Conservation (phyloP, 2,888 invertebrate species). For the Sesia apiformis region DNA sequence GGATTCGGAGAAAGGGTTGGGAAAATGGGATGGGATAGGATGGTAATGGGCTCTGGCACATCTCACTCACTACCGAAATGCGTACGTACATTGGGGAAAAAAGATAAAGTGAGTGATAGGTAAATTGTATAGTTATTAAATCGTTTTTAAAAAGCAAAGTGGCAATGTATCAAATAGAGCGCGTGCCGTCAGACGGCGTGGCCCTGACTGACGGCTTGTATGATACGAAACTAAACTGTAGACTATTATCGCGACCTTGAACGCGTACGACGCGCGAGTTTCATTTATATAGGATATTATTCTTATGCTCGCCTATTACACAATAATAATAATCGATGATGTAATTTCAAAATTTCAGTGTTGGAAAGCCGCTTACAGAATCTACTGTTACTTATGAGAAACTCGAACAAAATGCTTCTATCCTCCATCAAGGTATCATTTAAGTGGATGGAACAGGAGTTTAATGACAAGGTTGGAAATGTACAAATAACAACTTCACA, state of each 20-base stretch:
- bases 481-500: neutral
- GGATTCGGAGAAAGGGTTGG: no score
- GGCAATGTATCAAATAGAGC: no score
- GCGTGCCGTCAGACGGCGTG: no score
- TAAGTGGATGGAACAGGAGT: slow-evolving; percentile 22
- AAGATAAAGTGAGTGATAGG: no score
- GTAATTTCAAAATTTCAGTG: slow-evolving; percentile 17
- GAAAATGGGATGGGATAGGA: no score
- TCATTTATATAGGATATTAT: neutral
- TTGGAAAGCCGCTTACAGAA: slow-evolving; percentile 33
- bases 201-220: no score
- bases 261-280: neutral
- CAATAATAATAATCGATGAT: neutral
- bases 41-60: no score
- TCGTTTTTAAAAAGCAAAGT: no score
- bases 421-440: slow-evolving; percentile 24
- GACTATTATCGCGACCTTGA: neutral
- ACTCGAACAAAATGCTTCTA: slow-evolving; percentile 13
- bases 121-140: no score
- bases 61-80: no score
- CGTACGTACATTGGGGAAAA: no score
- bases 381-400: slow-evolving; percentile 15
- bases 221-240: neutral
- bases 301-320: neutral
- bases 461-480: slow-evolving; percentile 17